Percentiles rank a stretch among this genome's conserved stretches.
Conservation (phyloP, 2,888 invertebrate genomes). For the Folsomia manolachei region DNA sequence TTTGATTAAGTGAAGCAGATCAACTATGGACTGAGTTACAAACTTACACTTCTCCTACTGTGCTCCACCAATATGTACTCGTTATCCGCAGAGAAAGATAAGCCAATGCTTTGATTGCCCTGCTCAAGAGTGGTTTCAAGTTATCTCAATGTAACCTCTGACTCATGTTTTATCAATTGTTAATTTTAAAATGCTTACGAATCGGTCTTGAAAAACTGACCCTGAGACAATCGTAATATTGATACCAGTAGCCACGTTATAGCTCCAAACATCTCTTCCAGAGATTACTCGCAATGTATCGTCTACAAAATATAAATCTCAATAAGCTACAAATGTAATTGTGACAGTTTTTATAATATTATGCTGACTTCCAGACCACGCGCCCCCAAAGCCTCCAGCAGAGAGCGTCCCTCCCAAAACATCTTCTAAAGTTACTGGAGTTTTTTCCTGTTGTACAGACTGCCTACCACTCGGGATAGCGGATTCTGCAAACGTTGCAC, state of each 20-base stretch:
- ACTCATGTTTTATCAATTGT: background rate
- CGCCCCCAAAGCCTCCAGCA: constrained; percentile 26
- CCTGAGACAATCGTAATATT: constrained; percentile 5
- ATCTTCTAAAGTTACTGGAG: constrained; percentile 33
- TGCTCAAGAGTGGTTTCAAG: background rate
- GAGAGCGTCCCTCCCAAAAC: constrained; percentile 16
- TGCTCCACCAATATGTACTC: constrained; percentile 32
- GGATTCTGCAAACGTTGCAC: background rate
- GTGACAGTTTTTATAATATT: background rate
- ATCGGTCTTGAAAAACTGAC: constrained; percentile 6
- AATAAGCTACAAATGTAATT: background rate
- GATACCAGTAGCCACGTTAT: constrained; percentile 7
- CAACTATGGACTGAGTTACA: background rate
- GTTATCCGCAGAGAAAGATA: constrained; percentile 32
- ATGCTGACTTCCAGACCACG: constrained; percentile 30
- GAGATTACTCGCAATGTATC: constrained; percentile 21
- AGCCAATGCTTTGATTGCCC: constrained; percentile 11
- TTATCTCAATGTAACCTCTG: background rate
- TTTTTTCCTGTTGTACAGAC: constrained; percentile 1
- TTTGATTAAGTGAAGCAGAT: too few relatives aligned
- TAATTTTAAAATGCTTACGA: constrained; percentile 18
- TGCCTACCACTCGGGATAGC: constrained; percentile 25
- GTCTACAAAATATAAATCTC: constrained; percentile 14
- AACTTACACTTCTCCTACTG: constrained; percentile 34
- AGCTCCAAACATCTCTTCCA: constrained; percentile 7